Evolutionary conservation across 2,113 vertebrate genomes (phyloP), one percentile per base, ranked within the genome.

Genomic region (Microtus montanus): DNA sequence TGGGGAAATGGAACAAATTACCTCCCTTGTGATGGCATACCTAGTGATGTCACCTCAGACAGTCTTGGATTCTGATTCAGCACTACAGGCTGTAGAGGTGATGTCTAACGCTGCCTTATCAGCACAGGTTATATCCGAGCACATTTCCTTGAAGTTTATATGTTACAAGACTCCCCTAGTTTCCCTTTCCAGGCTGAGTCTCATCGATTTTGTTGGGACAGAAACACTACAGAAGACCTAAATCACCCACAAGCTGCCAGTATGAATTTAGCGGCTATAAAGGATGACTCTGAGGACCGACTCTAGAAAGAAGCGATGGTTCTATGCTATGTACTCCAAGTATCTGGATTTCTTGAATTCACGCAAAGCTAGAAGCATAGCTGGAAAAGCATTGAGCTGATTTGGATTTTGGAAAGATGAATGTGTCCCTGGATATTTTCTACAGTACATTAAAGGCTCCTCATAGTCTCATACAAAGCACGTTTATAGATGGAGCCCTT

Each of bases 401-500:
- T 66, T 87, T 93, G 28, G 47, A 75, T 87, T 94, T 93, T 54
- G 44, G 71, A 89, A 94, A 95, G 75, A 64, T 79, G 5, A 52
- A 6, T 73, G 0, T 52, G 44, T 52, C 75, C 44, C 41, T 41
- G 61, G 30, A 5, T 54, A 52, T 61, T 52, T 89, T 15, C 78
- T 49, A 22, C 83, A 88, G 41, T 28, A 63, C 20, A 64, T 35
- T 30, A 77, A 88, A 93, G 35, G 38, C 2, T 19, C 10, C 70
- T 68, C 4, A 24, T 82, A 44, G 52, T 85, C 52, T 44, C 38
- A 87, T 28, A 28, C 47, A 75, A 70, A 77, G 30, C 3, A 15
- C 83, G 26, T 68, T 61, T 41, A 70, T 19, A 78, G 33, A 78
- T 11, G 68, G n/a, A 82, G 33, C 2, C 47, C 11, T 68, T 74